A percentile compares a stretch with the other conserved stretches of the same genome.
phyloP scores from a whole-genome alignment of 1,140 invertebrate species.

The Drosophila ironensis region DNA sequence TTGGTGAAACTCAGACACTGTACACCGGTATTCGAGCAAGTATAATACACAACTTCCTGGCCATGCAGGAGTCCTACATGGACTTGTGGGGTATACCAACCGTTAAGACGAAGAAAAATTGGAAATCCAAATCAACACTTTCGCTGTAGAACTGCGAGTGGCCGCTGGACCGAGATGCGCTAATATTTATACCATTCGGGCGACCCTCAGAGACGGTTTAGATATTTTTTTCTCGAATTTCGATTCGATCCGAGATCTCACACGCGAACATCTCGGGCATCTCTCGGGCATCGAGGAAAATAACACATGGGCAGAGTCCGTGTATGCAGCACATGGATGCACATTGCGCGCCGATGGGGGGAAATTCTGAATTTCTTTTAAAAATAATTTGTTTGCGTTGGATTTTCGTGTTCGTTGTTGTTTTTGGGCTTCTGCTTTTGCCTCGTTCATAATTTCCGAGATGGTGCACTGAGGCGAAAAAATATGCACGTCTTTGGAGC shows the following conservation, averaged over 20 bases:
- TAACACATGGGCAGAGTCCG: constrained; percentile 19
- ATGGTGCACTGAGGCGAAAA: constrained; percentile 14
- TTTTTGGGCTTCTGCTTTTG: constrained; percentile 33
- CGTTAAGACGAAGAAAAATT: constrained; percentile 66
- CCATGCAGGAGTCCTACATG: background rate
- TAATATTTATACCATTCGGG: constrained; percentile 81
- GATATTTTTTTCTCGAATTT: too few species aligned
- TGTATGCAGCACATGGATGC: constrained; percentile 72
- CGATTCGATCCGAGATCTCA: too few species aligned
- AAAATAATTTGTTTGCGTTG: constrained; percentile 66
- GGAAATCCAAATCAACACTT: constrained; percentile 77
- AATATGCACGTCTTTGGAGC: too few species aligned
- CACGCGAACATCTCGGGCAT: constrained; percentile 6
- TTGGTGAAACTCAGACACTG: constrained; percentile 1
- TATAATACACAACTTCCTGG: background rate
- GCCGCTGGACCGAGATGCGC: constrained; percentile 74
- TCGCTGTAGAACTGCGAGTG: constrained; percentile 82
- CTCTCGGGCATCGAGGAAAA: constrained; percentile 1
- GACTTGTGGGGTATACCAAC: constrained; percentile 53
- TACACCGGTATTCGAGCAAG: constrained; percentile 2
- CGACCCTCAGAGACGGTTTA: constrained; percentile 60
- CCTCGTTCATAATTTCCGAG: constrained; percentile 63
- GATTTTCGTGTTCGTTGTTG: constrained; percentile 52
- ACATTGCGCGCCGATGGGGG: constrained; percentile 65
- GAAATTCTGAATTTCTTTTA: constrained; percentile 69